Base-by-base conservation (phyloP, 2,888 invertebrate species). In the Bugula neritina region DNA sequence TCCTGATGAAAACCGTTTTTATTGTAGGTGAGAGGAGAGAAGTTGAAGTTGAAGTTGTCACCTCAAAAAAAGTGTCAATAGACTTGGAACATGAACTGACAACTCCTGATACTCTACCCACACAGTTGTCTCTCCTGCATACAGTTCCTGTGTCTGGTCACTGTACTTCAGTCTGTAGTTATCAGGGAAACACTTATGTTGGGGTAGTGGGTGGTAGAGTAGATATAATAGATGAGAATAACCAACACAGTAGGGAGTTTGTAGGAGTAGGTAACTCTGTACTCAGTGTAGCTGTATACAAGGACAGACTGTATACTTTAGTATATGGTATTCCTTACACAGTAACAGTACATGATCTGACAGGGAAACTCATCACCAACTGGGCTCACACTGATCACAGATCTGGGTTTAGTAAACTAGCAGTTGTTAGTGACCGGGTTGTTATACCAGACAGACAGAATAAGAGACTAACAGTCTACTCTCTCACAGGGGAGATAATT, bases 181-280 rank as follows among this genome's bases (percentile, higher is more conserved):
- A 63, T 34, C 10, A 63, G 27, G 63, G 63, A 13, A 63, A 63
- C 34, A 63, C 63, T 27, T 63, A 63, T 63, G 63, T 63, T 34
- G 63, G 63, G 1, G 13, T 63, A 27, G 63, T 31, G 13, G n/a
- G n/a, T n/a, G 21, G 27, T 31, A 63, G 31, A 13, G 31, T 63
- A 25, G 63, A 21, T 17, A 63, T 13, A 31, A 27, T 63, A 25
- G 63, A 63, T 63, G 63, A 25, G 17, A 27, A 63, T 31, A 13
- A 63, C 34, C 63, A 63, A 10, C 27, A 13, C 29, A 63, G 25
- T 29, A 31, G 21, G 13, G 10, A 27, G 3, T 2, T 63, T 3
- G 5, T 63, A 27, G 3, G 29, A 31, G 27, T 63, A 25, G 63
- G 3, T 13, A 31, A 31, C 31, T 29, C 2, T 63, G 63, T 63